Percentiles rank a stretch among this genome's conserved stretches.
These are phyloP conservation scores for Enteromius radiatus DNA, from an alignment of 2,797 vertebrate species.

Conservation along the genomic window DNA sequence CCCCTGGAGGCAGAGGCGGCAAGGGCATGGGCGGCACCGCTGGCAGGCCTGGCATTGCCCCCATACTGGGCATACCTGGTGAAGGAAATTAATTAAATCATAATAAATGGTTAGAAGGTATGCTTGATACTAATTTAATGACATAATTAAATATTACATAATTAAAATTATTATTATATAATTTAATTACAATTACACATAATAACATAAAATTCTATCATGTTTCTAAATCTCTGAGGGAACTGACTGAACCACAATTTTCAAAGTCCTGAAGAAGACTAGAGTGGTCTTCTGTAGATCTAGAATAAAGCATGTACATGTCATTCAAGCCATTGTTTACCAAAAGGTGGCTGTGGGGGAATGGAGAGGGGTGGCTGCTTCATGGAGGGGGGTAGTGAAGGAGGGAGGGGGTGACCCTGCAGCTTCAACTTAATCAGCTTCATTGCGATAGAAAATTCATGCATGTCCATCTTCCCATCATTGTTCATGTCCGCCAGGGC, in stretches of 20 bases:
- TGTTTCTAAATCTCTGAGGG: not conserved
- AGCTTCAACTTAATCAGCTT: slow-evolving; percentile 98
- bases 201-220: not conserved
- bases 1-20: slow-evolving; percentile 78
- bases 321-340: slow-evolving; percentile 71
- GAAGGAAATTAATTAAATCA: slow-evolving; percentile 32
- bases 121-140: not conserved
- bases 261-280: not conserved
- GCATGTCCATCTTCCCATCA: slow-evolving; percentile 95
- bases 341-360: slow-evolving; percentile 81
- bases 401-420: slow-evolving; percentile 93
- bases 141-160: no score
- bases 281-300: not conserved
- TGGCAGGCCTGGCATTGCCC: slow-evolving; percentile 81
- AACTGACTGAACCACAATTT: not conserved
- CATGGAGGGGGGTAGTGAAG: slow-evolving; percentile 90
- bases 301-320: not conserved
- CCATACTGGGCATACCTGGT: slow-evolving; percentile 85
- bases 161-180: no score
- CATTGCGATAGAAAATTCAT: slow-evolving; percentile 99
- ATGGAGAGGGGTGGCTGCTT: slow-evolving; percentile 86
- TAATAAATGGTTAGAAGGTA: not conserved
- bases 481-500: slow-evolving; percentile 97
- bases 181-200: no score
- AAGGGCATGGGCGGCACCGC: slow-evolving; percentile 89